A percentile compares a stretch with the other conserved stretches of the same genome.
Evolutionary conservation across 1,140 invertebrate species (phyloP).

Genomic region (Tetramorium alpestre): DNA sequence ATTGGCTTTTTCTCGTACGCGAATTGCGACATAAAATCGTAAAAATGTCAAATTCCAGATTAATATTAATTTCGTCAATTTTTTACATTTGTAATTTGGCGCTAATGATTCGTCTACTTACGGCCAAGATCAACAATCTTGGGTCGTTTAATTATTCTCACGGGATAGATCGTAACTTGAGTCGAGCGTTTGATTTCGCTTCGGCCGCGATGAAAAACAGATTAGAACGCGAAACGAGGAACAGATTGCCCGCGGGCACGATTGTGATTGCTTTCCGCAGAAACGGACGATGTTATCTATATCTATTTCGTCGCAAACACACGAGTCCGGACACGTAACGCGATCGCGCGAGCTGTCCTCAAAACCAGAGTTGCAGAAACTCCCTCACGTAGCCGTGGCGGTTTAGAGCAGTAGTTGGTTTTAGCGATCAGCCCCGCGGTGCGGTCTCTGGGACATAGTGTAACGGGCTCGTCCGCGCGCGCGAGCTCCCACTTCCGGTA

Average conservation of each 20-base stretch:
- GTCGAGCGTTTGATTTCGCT: not conserved
- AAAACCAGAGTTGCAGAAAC: conserved; percentile 54
- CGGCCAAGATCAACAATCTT: not conserved
- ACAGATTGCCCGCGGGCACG: conserved; percentile 35
- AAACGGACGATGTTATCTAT: conserved; percentile 41
- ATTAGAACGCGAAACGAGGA: conserved; percentile 8
- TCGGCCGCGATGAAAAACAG: conserved; percentile 8
- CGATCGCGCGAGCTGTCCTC: conserved; percentile 35
- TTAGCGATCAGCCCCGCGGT: conserved; percentile 46
- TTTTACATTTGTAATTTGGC: not conserved
- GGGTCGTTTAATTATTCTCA: not conserved
- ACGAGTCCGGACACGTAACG: conserved; percentile 43
- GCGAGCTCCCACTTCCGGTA: conserved; percentile 28
- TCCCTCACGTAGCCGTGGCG: conserved; percentile 29
- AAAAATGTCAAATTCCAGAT: not conserved
- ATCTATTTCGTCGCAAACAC: conserved; percentile 50
- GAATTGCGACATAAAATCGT: not conserved
- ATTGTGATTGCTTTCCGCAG: conserved; percentile 53
- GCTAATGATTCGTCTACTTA: not conserved
- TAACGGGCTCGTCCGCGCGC: conserved; percentile 1
- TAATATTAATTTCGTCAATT: not conserved
- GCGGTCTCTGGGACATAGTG: conserved; percentile 10
- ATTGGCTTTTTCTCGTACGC: not conserved
- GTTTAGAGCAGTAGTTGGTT: conserved; percentile 47
- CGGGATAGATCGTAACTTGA: not conserved